Percentiles rank a stretch among this genome's conserved stretches.
Evolutionary conservation across 2,113 vertebrate species (phyloP).

Genomic region (Grus americana): DNA sequence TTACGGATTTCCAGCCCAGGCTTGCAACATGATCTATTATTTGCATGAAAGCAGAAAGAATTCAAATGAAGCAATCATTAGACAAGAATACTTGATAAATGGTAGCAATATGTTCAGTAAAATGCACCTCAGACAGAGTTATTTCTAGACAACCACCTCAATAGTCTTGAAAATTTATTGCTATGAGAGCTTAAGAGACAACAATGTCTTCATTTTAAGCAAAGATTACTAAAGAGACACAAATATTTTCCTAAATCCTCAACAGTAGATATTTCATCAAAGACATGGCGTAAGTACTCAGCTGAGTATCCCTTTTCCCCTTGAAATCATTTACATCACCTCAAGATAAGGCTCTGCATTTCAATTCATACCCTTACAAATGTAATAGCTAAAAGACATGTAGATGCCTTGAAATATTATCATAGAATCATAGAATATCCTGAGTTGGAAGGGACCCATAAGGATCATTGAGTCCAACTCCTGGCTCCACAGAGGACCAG

Average conservation of each 20-base stretch:
- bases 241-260: not conserved
- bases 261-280: not conserved
- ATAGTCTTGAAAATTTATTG: not conserved
- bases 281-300: not conserved
- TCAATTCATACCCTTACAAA: not conserved
- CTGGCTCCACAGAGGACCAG: no score
- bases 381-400: not conserved
- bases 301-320: not conserved
- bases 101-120: not conserved
- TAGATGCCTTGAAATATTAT: not conserved
- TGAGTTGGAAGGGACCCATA: no score
- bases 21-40: not conserved
- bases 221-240: not conserved
- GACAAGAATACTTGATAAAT: conserved; percentile 20
- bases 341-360: not conserved
- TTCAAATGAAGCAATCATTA: conserved; percentile 28
- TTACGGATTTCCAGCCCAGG: not conserved
- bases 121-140: not conserved
- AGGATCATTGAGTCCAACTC: no score
- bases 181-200: not conserved
- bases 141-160: not conserved
- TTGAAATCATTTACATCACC: not conserved
- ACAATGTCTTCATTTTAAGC: not conserved
- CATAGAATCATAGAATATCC: no score
- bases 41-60: conserved; percentile 8